Conservation (phyloP, 2,888 invertebrate species). For the Cerastoderma edule region DNA sequence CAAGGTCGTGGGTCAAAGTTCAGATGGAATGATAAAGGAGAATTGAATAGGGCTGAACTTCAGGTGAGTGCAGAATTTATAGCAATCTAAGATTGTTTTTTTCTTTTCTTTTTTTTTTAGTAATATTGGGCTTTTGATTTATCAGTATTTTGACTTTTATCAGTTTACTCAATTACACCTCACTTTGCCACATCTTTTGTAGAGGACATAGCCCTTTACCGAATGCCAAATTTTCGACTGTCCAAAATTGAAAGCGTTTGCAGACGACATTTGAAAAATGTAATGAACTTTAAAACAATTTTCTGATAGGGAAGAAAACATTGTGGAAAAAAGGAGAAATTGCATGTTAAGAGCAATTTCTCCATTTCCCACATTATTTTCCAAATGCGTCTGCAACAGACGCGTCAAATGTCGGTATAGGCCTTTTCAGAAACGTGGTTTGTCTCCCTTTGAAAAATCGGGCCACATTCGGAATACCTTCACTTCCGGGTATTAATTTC, state of each 20-base stretch:
- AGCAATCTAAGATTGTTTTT: too few species aligned
- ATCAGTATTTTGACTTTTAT: not conserved
- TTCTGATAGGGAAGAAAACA: not conserved
- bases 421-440: too few species aligned
- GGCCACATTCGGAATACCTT: too few species aligned
- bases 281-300: not conserved
- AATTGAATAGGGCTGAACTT: not conserved
- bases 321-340: not conserved
- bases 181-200: not conserved
- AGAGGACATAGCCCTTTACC: not conserved
- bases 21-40: slow-evolving; percentile 16
- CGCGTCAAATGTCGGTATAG: too few species aligned
- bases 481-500: too few species aligned
- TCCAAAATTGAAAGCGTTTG: too few species aligned
- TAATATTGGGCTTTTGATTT: too few species aligned
- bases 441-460: too few species aligned
- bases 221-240: not conserved
- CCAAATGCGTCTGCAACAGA: too few species aligned
- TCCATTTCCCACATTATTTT: slow-evolving; percentile 8
- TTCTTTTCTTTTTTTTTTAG: too few species aligned
- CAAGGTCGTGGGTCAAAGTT: slow-evolving; percentile 59
- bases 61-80: too few species aligned
- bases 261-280: too few species aligned
- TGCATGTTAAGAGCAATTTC: not conserved
- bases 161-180: not conserved